A percentile compares a stretch with the other conserved stretches of the same genome.
Conservation (phyloP, 2,888 invertebrate genomes). For the Drosophila algonquin region DNA sequence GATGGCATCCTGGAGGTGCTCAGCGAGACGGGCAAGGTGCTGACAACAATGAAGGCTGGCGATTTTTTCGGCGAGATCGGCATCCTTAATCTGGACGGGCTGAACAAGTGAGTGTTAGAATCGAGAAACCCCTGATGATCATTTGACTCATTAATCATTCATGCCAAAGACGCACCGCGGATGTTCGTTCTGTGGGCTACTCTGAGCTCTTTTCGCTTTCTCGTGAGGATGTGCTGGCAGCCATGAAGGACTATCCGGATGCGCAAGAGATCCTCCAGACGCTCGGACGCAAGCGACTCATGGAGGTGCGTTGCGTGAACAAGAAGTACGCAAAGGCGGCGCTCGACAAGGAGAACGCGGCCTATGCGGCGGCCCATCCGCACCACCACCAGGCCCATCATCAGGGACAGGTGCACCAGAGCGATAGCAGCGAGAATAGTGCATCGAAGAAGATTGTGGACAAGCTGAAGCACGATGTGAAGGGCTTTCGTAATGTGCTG, state of each 20-base stretch:
- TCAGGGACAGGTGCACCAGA: slow-evolving; percentile 75
- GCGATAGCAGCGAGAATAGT: slow-evolving; percentile 85
- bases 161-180: slow-evolving; percentile 93
- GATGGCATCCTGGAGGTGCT: slow-evolving; percentile 98
- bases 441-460: slow-evolving; percentile 91
- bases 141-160: not conserved
- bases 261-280: slow-evolving; percentile 97
- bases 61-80: slow-evolving; percentile 99
- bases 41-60: slow-evolving; percentile 98
- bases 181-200: slow-evolving; percentile 97
- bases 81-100: slow-evolving; percentile 96
- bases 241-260: slow-evolving; percentile 98
- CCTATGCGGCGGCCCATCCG: slow-evolving; percentile 65
- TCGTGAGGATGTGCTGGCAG: slow-evolving; percentile 95
- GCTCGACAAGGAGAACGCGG: slow-evolving; percentile 79
- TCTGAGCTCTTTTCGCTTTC: slow-evolving; percentile 97
- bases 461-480: slow-evolving; percentile 93
- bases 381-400: slow-evolving; percentile 62
- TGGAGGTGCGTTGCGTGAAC: slow-evolving; percentile 90
- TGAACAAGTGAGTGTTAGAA: slow-evolving; percentile 91
- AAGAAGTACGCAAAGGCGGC: slow-evolving; percentile 83
- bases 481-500: slow-evolving; percentile 87
- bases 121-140: not conserved
- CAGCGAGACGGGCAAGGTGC: slow-evolving; percentile 95
- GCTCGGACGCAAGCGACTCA: slow-evolving; percentile 92